Base-by-base conservation (phyloP, 2,888 invertebrate genomes). In the Barypeithes pellucidus region DNA sequence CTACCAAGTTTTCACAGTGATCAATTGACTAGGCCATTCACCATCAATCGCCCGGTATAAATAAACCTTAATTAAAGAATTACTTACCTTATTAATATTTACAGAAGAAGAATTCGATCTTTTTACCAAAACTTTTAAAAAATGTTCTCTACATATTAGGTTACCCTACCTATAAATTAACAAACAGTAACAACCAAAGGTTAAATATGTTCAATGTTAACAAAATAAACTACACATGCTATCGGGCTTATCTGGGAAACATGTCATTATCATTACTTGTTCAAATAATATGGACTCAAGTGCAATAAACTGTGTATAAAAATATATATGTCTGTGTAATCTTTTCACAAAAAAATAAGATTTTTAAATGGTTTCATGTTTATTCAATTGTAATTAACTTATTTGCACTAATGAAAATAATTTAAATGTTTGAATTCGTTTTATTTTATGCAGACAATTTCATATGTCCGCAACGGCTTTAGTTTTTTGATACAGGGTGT, bases 211-310 rank as follows among this genome's bases (percentile, higher is more conserved):
- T 61, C 45, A n/a, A 14, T 61, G 29, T 9, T 39, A 61, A 45
- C 45, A 43, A 61, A 61, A 45, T 45, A 24, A 36, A 18, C 50
- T n/a, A 33, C 52, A 39, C 14, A 45, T 43, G 20, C 18, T 61
- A 61, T 61, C 61, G 12, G 29, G 45, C 45, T 61, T 61, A 45
- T 45, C 45, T 41, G 9, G 29, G 16, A 61, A 29, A n/a, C 45
- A 45, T 61, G 45, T 61, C 45, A 61, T 61, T 45, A 61, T 61
- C 61, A 29, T 45, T 61, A 24, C 3, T 14, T 61, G 61, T 61
- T 29, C 39, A 45, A 45, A 45, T 61, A 61, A 43, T 16, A 16
- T 3, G 20, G 61, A 61, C 16, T 61, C 11, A 45, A 61, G 61
- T 61, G 45, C 61, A 61, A 45, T 14, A 61, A 11, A 61, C 24